Percentiles rank a stretch among this genome's conserved stretches.
phyloP scores from a whole-genome alignment of 2,797 vertebrate species.

The Sparidentex hasta region DNA sequence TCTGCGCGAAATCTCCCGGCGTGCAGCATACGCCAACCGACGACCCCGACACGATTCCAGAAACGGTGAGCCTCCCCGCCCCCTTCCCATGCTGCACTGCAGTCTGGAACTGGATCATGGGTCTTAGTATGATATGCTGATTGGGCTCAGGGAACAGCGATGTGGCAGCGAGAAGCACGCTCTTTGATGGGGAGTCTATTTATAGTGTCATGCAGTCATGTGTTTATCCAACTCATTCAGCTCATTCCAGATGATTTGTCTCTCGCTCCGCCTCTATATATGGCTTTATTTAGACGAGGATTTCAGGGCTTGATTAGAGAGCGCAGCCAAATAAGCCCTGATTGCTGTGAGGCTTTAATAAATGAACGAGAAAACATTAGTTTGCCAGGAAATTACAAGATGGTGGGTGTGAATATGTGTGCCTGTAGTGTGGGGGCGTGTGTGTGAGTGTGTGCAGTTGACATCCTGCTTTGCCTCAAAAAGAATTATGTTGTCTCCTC shows the following conservation, averaged over 20 bases:
- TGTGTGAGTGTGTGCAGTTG: conserved; percentile 21
- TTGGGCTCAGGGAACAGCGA: conserved; percentile 66
- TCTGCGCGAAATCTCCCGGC: conserved; percentile 79
- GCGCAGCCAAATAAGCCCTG: conserved; percentile 73
- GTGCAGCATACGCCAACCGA: conserved; percentile 72
- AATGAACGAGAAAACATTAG: conserved; percentile 69
- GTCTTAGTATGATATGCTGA: conserved; percentile 70
- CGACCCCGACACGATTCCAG: conserved; percentile 69
- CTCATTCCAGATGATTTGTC: conserved; percentile 81
- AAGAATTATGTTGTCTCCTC: conserved; percentile 45
- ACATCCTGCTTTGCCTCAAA: conserved; percentile 46
- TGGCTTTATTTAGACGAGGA: conserved; percentile 76
- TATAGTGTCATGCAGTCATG: conserved; percentile 80
- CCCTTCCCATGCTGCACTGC: conserved; percentile 58
- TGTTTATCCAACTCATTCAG: conserved; percentile 82
- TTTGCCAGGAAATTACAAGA: conserved; percentile 70
- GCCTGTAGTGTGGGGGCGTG: conserved; percentile 22
- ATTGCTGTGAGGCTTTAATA: conserved; percentile 73
- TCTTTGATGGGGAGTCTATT: conserved; percentile 79
- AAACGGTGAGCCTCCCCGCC: conserved; percentile 63
- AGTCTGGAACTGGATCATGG: conserved; percentile 71
- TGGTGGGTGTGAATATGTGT: conserved; percentile 58
- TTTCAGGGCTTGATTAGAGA: conserved; percentile 79
- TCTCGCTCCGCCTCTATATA: conserved; percentile 69
- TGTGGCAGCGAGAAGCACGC: conserved; percentile 64